A percentile compares a stretch with the other conserved stretches of the same genome.
phyloP scores from a whole-genome alignment of 2,797 vertebrate species.

The Antennarius maculatus region DNA sequence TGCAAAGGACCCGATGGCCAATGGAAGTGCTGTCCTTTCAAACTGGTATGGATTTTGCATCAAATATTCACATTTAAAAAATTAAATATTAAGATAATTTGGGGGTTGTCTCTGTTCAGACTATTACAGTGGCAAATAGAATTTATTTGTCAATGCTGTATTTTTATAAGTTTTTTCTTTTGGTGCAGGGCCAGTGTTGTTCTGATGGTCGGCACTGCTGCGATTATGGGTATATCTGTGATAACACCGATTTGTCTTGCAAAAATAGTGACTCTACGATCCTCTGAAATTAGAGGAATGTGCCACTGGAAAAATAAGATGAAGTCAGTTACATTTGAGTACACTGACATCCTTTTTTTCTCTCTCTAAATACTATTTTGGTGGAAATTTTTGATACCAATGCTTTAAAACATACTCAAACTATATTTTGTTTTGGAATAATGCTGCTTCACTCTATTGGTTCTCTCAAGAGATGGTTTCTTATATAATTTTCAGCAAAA shows the following conservation, averaged over 20 bases:
- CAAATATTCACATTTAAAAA: not conserved
- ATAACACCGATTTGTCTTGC: constrained; percentile 43
- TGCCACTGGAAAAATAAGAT: constrained; percentile 11
- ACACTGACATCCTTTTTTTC: constrained; percentile 5
- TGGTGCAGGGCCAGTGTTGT: constrained; percentile 72
- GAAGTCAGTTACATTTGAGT: not conserved
- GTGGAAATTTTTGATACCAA: not conserved
- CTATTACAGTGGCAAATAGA: not conserved
- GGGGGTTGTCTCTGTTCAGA: not conserved
- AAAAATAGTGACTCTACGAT: constrained; percentile 3
- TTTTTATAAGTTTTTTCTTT: constrained; percentile 27
- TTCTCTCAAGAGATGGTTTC: not conserved
- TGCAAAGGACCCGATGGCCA: constrained; percentile 54
- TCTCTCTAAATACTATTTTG: not conserved
- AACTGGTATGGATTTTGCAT: constrained; percentile 62
- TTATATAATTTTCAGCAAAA: not conserved
- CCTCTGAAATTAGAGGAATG: constrained; percentile 23
- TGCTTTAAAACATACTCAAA: not conserved
- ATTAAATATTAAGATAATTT: too few species aligned
- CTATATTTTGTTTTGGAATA: not conserved
- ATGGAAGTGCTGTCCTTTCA: constrained; percentile 79
- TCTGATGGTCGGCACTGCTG: constrained; percentile 76
- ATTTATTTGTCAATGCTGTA: not conserved
- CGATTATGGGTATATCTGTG: constrained; percentile 61
- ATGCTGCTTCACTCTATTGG: not conserved